Evolutionary conservation across 2,113 vertebrate genomes (phyloP).

Genomic region (Datnioides undecimradiatus): DNA sequence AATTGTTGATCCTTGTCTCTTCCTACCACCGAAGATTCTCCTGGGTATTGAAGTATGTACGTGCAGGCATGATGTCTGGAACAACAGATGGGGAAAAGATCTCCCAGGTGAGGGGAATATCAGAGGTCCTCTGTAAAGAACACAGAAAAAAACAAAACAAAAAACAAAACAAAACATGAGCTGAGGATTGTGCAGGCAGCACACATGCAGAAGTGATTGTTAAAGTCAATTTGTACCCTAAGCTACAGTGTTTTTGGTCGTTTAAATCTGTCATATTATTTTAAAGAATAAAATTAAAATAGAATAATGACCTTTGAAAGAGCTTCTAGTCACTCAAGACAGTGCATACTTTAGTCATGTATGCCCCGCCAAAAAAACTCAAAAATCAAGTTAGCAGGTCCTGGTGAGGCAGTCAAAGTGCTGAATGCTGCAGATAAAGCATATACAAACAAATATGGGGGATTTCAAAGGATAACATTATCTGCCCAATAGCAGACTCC

Average conservation of each 20-base stretch:
- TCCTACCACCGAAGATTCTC: constrained; percentile 38
- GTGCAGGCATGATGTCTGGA: constrained; percentile 51
- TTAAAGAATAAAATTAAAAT: neutral
- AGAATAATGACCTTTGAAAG: too few species aligned
- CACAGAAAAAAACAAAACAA: constrained; percentile 13
- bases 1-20: constrained; percentile 56
- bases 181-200: constrained; percentile 9
- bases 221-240: too few species aligned
- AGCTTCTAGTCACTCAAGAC: neutral
- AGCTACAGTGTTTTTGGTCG: neutral
- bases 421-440: constrained; percentile 51
- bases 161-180: constrained; percentile 17
- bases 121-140: constrained; percentile 47
- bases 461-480: constrained; percentile 70
- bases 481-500: constrained; percentile 63
- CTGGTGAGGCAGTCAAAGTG: constrained; percentile 26
- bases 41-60: constrained; percentile 48
- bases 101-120: constrained; percentile 59
- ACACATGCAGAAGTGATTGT: neutral
- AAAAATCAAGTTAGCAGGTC: constrained; percentile 2
- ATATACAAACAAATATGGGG: constrained; percentile 57
- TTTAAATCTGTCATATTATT: neutral
- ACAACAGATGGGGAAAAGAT: constrained; percentile 56
- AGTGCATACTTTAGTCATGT: neutral
- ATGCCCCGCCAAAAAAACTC: neutral